Evolutionary conservation across 1,140 invertebrate species (phyloP), one percentile per base, ranked within the genome.

Genomic region (Nasonia longicornis): DNA sequence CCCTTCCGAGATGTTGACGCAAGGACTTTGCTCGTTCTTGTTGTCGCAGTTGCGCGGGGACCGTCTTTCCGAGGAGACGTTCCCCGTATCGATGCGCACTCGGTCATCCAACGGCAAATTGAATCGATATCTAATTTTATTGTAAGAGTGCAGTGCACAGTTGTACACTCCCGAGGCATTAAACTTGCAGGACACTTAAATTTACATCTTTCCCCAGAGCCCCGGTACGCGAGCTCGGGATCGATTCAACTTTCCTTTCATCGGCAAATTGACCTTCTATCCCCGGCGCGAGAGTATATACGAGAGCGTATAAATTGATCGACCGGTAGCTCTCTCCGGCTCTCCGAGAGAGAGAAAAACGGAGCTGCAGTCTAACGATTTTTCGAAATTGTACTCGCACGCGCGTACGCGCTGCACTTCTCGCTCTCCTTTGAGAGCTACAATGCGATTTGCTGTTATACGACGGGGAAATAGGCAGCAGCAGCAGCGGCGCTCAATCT

Each of bases 101-200:
- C 38, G 10, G 38, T 42, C 8, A 42, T 42, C 38, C 12, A 16
- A 14, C 4, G 16, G 38, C 45, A 66, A 35, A 73, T 45, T 20
- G 70, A 73, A 79, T 73, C 52, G 70, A 73, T 79, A 45, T 58
- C 48, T 58, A 64, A 8, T 67, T 71, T 78, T 31, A 8, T 42
- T 38, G 45, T 58, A 2, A n/a, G 48, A 12, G 52, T 22, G 31
- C 31, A 35, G 3, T 35, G 3, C 4, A 35, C 31, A 35, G 31
- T 35, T 0, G 22, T 78, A 71, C n/a, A 58, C n/a, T 22, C 29
- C 2, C 20, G 48, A 58, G 0, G 31, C 77, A 78, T 78, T 71
- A 78, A 77, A 77, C 76, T 77, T 77, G 16, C 12, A 77, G 11
- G 66, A 77, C 63, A 67, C 38, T 77, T 77, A 77, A 78, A 78